Evolutionary conservation across 2,888 invertebrate species (phyloP).

Genomic region (Mactromeris polynyma): DNA sequence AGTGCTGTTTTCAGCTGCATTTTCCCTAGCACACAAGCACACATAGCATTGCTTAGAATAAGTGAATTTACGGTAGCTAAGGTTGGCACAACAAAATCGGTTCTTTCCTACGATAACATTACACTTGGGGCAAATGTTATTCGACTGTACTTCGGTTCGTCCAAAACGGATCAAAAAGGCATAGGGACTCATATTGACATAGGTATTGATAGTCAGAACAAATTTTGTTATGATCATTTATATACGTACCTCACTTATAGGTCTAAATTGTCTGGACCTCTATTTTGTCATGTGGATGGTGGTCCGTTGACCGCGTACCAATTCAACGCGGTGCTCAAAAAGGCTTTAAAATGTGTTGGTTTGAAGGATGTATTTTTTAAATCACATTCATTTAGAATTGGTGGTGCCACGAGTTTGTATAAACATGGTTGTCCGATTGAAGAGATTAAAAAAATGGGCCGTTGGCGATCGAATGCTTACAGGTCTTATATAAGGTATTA

Average conservation of each 20-base stretch:
- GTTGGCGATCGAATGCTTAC: conserved; percentile 9
- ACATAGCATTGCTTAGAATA: not conserved
- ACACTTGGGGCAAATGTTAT: not conserved
- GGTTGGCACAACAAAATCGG: not conserved
- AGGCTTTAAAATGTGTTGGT: not conserved
- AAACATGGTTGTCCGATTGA: not conserved
- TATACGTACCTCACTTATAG: not conserved
- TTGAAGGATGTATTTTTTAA: not conserved
- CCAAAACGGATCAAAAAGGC: not conserved
- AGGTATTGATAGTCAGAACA: not conserved
- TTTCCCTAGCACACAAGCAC: not conserved
- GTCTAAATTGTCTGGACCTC: not conserved
- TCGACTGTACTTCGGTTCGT: not conserved
- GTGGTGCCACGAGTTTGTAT: conserved; percentile 7
- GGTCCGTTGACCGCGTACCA: no score
- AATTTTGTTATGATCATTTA: not conserved
- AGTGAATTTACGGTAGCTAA: not conserved
- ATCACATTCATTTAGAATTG: conserved; percentile 25
- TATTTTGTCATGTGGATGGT: not conserved
- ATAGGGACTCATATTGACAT: not conserved
- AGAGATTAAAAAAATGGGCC: not conserved
- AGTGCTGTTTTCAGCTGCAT: not conserved
- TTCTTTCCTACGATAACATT: not conserved
- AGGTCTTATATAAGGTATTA: no score
- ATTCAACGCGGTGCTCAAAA: conserved; percentile 12